A percentile compares a stretch with the other conserved stretches of the same genome.
Evolutionary conservation across 2,113 vertebrate species (phyloP).

Genomic region (Apaloderma vittatum): DNA sequence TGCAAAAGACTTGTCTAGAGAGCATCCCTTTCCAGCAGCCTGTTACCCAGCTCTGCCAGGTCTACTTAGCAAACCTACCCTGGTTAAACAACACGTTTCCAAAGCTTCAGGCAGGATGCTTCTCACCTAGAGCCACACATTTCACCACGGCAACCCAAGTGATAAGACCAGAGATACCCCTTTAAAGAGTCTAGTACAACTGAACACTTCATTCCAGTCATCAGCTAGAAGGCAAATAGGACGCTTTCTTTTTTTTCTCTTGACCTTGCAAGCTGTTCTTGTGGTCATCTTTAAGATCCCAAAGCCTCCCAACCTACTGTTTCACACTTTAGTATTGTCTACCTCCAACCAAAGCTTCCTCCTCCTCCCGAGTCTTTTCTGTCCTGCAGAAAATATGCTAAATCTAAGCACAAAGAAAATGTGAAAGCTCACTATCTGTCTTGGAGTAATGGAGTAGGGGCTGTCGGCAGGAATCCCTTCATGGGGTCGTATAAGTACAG

Average conservation of each 20-base stretch:
- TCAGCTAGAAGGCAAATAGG: neutral
- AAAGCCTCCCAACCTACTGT: neutral
- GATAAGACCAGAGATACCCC: neutral
- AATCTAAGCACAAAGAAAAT: neutral
- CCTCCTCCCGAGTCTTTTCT: neutral
- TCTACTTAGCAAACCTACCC: neutral
- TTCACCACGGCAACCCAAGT: neutral
- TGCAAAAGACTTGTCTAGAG: neutral
- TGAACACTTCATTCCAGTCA: neutral
- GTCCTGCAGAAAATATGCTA: neutral
- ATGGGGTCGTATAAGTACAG: slow-evolving; percentile 82
- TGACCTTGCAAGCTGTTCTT: neutral
- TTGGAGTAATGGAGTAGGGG: slow-evolving; percentile 87
- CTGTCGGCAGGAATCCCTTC: slow-evolving; percentile 82
- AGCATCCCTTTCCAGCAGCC: neutral
- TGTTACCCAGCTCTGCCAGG: neutral
- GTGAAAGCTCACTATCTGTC: slow-evolving; percentile 84
- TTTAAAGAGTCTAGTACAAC: neutral
- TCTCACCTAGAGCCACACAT: neutral
- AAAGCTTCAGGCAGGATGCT: neutral
- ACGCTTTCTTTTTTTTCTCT: neutral
- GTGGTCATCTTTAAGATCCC: neutral
- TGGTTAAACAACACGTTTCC: neutral
- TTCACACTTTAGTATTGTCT: neutral
- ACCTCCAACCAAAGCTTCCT: neutral